A percentile compares a stretch with the other conserved stretches of the same genome.
Conservation (phyloP, 2,797 vertebrate species). For the Hozukius guyotensis region DNA sequence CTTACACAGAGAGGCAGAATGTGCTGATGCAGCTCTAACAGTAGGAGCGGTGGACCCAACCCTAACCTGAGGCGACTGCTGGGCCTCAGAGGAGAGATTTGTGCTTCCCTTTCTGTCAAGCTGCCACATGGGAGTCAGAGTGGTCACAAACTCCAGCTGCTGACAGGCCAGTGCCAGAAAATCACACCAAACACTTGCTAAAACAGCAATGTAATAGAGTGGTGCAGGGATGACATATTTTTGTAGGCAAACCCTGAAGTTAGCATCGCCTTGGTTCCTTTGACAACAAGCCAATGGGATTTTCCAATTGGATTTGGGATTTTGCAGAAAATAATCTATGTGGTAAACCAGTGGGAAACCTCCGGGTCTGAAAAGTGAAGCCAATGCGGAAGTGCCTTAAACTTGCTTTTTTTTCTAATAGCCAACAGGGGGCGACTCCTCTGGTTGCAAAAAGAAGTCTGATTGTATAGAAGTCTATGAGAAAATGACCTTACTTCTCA, state of each 20-base stretch:
- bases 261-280: too few relatives aligned
- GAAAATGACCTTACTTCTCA: not conserved
- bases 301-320: not conserved
- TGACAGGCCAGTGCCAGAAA: not conserved
- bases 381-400: not conserved
- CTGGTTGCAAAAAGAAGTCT: not conserved
- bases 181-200: not conserved
- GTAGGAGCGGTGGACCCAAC: slow-evolving; percentile 42
- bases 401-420: not conserved
- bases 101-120: slow-evolving; percentile 29
- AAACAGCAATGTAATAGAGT: not conserved
- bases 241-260: too few relatives aligned
- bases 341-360: not conserved
- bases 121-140: slow-evolving; percentile 26
- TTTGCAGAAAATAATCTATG: not conserved
- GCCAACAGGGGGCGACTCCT: not conserved
- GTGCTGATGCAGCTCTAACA: slow-evolving; percentile 63
- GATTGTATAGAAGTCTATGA: not conserved
- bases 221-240: too few relatives aligned
- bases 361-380: not conserved
- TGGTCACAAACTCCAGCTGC: slow-evolving; percentile 1
- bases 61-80: slow-evolving; percentile 51
- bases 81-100: slow-evolving; percentile 35
- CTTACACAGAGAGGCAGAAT: slow-evolving; percentile 64
- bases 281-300: not conserved